These are phyloP conservation scores for Drosophila monieri DNA, from an alignment of 2,888 invertebrate species.

Conservation along the genomic window DNA sequence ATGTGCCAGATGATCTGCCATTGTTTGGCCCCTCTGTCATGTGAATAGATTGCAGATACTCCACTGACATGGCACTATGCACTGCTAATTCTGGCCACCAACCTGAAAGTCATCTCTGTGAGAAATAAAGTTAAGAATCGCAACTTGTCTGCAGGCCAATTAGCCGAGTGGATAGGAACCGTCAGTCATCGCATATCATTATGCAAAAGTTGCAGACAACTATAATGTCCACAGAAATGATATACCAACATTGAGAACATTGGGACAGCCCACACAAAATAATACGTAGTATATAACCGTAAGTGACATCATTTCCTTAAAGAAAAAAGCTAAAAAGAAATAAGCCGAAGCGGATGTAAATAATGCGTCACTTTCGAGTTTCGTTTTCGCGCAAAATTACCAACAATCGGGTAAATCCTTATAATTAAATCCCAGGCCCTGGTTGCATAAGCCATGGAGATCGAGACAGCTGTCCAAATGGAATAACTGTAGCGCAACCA, in stretches of 20 bases:
- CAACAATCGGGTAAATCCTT: constrained; percentile 62
- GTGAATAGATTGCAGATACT: constrained; percentile 51
- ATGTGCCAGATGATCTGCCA: constrained; percentile 69
- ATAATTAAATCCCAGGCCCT: constrained; percentile 62
- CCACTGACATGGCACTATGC: constrained; percentile 54
- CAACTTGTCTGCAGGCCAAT: constrained; percentile 40
- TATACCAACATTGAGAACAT: constrained; percentile 20
- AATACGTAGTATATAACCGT: constrained; percentile 4
- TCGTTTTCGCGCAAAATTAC: constrained; percentile 48
- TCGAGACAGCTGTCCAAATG: constrained; percentile 37
- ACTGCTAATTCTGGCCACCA: constrained; percentile 42
- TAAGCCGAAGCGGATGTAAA: constrained; percentile 57
- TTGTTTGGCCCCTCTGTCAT: constrained; percentile 60
- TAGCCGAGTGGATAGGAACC: constrained; percentile 12
- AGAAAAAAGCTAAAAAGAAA: neutral
- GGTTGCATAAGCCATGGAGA: constrained; percentile 51
- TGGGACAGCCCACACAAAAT: neutral
- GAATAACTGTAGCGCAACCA: constrained; percentile 54
- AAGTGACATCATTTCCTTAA: constrained; percentile 42
- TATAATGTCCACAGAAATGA: constrained; percentile 13
- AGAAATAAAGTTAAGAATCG: constrained; percentile 48
- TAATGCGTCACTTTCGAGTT: constrained; percentile 48
- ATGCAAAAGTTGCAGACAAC: constrained; percentile 33
- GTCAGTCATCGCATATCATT: constrained; percentile 17
- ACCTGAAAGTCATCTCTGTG: constrained; percentile 59